Evolutionary conservation across 2,888 invertebrate genomes (phyloP).

Genomic region (Tricholauxania praeusta): DNA sequence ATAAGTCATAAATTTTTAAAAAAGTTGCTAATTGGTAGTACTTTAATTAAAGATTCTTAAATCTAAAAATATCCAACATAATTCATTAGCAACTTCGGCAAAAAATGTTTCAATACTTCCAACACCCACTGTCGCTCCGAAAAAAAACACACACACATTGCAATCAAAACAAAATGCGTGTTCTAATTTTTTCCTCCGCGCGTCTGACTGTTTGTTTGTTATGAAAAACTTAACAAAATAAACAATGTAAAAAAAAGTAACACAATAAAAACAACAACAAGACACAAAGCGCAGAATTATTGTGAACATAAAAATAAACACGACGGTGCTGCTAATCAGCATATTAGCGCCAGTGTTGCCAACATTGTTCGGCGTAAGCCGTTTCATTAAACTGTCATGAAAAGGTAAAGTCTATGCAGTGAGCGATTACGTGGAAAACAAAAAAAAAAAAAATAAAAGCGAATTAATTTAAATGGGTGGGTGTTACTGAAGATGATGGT

Average conservation of each 20-base stretch:
- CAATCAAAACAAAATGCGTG: too few species aligned
- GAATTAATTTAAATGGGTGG: slow-evolving; percentile 29
- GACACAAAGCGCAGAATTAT: background rate
- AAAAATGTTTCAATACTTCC: too few species aligned
- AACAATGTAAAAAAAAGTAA: slow-evolving; percentile 1
- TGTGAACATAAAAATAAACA: too few species aligned
- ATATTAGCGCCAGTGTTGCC: slow-evolving; percentile 28
- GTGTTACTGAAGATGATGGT: background rate
- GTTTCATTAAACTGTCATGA: background rate
- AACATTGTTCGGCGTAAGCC: background rate
- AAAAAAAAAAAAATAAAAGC: background rate
- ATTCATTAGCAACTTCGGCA: too few species aligned
- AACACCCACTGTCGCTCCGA: too few species aligned
- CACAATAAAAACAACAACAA: slow-evolving; percentile 12
- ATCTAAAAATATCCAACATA: background rate
- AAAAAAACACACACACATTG: too few species aligned
- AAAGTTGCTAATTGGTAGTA: background rate
- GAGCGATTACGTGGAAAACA: slow-evolving; percentile 14
- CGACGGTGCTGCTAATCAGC: slow-evolving; percentile 11
- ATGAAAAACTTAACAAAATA: slow-evolving; percentile 5
- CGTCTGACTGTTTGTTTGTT: background rate
- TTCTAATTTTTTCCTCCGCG: background rate
- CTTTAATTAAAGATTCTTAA: background rate
- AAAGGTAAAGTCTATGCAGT: background rate
- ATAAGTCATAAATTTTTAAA: background rate